Evolutionary conservation across 2,113 vertebrate genomes (phyloP).

Genomic region (Tetraodon nigroviridis): DNA sequence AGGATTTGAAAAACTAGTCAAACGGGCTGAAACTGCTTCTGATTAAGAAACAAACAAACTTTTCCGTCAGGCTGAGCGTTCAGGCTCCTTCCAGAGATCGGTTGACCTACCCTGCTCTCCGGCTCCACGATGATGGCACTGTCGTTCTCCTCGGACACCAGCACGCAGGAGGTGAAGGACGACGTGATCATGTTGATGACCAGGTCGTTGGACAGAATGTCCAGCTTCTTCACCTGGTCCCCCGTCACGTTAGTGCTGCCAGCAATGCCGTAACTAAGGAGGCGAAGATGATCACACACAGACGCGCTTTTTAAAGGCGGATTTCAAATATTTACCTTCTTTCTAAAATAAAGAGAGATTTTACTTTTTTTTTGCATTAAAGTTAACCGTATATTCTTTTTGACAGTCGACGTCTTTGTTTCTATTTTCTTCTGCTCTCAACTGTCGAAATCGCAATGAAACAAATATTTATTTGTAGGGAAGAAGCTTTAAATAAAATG

Average conservation of each 20-base stretch:
- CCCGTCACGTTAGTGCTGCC: slow-evolving; percentile 91
- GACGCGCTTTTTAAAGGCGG: too few species aligned
- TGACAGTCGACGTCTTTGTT: too few species aligned
- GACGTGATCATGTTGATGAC: slow-evolving; percentile 91
- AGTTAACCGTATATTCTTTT: too few species aligned
- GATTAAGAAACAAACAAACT: neutral
- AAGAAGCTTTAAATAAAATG: too few species aligned
- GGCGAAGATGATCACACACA: neutral
- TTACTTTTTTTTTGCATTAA: too few species aligned
- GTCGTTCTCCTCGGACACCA: slow-evolving; percentile 90
- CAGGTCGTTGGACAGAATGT: slow-evolving; percentile 91
- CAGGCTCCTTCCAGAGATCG: neutral
- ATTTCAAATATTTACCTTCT: too few species aligned
- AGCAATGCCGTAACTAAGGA: slow-evolving; percentile 84
- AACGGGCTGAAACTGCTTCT: slow-evolving; percentile 1
- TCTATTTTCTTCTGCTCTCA: too few species aligned
- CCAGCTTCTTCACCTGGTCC: slow-evolving; percentile 94
- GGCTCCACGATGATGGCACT: slow-evolving; percentile 84
- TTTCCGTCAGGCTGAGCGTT: neutral
- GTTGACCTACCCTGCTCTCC: slow-evolving; percentile 75
- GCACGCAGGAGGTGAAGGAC: slow-evolving; percentile 86
- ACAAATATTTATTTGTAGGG: too few species aligned
- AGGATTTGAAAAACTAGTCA: neutral
- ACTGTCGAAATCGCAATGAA: too few species aligned
- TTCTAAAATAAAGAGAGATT: too few species aligned